Percentiles rank a stretch among this genome's conserved stretches.
Evolutionary conservation across 2,888 invertebrate species (phyloP).

Genomic region (Schrankia costaestrigalis): DNA sequence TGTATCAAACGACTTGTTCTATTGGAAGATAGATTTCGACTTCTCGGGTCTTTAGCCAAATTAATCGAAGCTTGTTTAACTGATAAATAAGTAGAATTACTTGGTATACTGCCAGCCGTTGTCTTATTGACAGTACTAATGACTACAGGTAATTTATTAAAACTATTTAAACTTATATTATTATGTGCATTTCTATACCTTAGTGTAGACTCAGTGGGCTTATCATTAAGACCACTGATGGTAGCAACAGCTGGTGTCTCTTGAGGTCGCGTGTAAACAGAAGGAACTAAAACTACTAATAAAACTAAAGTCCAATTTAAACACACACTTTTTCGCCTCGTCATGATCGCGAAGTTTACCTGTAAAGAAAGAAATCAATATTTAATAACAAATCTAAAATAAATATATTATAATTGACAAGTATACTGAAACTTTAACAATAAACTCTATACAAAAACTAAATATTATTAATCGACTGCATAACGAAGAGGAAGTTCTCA

Average conservation of each 20-base stretch:
- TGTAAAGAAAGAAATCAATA: constrained; percentile 50
- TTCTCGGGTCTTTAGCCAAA: neutral
- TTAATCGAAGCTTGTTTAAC: too few relatives aligned
- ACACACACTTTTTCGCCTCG: constrained; percentile 68
- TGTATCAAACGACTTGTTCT: constrained; percentile 35
- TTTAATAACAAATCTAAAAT: constrained; percentile 5
- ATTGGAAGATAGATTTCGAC: constrained; percentile 5
- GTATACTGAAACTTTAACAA: too few relatives aligned
- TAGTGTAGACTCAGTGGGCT: constrained; percentile 52
- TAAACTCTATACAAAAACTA: too few relatives aligned
- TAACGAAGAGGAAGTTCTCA: too few relatives aligned
- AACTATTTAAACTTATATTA: constrained; percentile 33
- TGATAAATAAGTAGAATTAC: too few relatives aligned
- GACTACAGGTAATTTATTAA: constrained; percentile 39
- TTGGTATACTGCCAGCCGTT: neutral
- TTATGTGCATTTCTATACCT: constrained; percentile 64
- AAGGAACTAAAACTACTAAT: constrained; percentile 58
- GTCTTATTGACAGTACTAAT: constrained; percentile 35
- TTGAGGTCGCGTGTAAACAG: constrained; percentile 63
- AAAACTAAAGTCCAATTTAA: constrained; percentile 71
- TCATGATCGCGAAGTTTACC: constrained; percentile 62
- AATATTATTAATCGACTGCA: too few relatives aligned
- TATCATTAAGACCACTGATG: constrained; percentile 44
- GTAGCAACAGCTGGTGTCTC: constrained; percentile 36
- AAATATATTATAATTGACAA: neutral